A percentile compares a stretch with the other conserved stretches of the same genome.
Conservation (phyloP, 2,797 vertebrate genomes). For the Micrastur ruficollis region DNA sequence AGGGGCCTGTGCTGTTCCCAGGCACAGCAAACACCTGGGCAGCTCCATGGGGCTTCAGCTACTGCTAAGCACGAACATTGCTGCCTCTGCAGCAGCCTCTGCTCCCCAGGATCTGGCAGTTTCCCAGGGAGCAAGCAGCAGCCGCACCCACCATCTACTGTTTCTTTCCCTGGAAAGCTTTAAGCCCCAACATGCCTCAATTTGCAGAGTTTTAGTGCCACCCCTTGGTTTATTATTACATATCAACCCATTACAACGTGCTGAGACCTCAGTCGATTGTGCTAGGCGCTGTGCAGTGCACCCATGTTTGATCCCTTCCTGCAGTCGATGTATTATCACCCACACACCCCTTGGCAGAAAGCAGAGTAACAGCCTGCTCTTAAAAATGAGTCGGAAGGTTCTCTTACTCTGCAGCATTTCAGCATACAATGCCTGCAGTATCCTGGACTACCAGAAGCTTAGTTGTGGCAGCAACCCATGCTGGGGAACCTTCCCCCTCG, state of each 20-base stretch:
- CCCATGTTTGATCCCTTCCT: neutral
- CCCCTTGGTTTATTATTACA: neutral
- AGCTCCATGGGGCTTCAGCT: neutral
- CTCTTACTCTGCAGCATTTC: neutral
- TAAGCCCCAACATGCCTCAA: neutral
- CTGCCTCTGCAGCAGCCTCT: neutral
- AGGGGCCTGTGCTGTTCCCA: neutral
- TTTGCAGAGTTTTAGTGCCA: neutral
- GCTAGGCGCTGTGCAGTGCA: neutral
- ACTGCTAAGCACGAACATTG: neutral
- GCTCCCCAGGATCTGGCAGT: neutral
- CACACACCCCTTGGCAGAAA: neutral
- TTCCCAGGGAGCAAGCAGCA: neutral
- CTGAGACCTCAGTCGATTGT: neutral
- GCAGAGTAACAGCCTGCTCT: neutral
- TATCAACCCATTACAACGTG: too few species aligned
- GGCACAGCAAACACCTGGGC: too few species aligned
- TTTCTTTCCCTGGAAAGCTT: neutral
- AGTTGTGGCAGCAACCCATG: neutral
- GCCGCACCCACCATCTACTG: rapidly evolving
- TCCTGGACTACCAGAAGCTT: neutral
- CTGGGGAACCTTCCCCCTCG: neutral
- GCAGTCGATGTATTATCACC: neutral
- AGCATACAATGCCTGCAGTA: neutral
- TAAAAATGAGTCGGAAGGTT: neutral